phyloP scores from a whole-genome alignment of 2,888 invertebrate genomes.

The Papilio gigon region DNA sequence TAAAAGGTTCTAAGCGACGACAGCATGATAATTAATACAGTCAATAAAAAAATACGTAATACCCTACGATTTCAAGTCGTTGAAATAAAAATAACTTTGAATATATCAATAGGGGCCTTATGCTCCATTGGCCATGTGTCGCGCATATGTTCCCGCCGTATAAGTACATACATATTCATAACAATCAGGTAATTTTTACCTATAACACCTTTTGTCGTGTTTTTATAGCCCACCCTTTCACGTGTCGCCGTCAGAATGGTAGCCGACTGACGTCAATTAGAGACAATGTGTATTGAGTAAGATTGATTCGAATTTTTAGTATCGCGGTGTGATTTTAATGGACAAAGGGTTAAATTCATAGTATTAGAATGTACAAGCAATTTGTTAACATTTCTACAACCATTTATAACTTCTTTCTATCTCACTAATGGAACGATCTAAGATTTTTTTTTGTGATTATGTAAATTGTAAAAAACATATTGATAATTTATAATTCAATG shows the following conservation, averaged over 20 bases:
- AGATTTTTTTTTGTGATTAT: neutral
- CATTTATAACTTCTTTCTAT: neutral
- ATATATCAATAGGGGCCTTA: slow-evolving; percentile 65
- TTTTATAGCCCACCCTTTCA: slow-evolving; percentile 68
- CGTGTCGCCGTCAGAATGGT: slow-evolving; percentile 59
- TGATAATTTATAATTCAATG: no score
- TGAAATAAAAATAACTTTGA: slow-evolving; percentile 57
- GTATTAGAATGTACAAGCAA: neutral
- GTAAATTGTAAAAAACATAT: neutral
- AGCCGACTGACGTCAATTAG: slow-evolving; percentile 69
- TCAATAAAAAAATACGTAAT: slow-evolving; percentile 58
- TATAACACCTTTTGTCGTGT: slow-evolving; percentile 65
- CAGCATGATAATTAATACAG: slow-evolving; percentile 49
- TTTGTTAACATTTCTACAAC: no score
- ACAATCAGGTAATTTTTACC: slow-evolving; percentile 68
- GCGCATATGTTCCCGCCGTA: slow-evolving; percentile 65
- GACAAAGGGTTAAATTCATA: slow-evolving; percentile 6
- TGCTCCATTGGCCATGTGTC: slow-evolving; percentile 73
- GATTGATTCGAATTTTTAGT: slow-evolving; percentile 55
- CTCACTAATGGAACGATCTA: no score
- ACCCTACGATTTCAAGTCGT: slow-evolving; percentile 59
- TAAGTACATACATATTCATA: slow-evolving; percentile 68
- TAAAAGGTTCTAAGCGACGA: no score
- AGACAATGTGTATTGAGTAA: slow-evolving; percentile 50
- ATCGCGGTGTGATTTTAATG: slow-evolving; percentile 8